phyloP scores from a whole-genome alignment of 2,888 invertebrate species.

The Lepidocyrtinus sp. region DNA sequence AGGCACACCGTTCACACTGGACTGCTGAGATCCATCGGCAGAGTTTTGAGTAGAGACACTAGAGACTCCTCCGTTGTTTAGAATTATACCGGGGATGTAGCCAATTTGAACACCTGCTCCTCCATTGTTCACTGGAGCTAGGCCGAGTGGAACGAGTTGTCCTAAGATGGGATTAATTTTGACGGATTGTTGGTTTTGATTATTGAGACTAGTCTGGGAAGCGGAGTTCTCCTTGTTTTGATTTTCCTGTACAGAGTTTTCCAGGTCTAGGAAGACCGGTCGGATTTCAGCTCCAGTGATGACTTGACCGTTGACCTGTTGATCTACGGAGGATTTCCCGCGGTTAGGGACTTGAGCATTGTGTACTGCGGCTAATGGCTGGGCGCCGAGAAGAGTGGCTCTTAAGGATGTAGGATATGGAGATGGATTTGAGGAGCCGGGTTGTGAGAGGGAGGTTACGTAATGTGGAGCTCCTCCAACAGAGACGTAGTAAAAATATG shows the following conservation, averaged over 20 bases:
- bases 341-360: slow-evolving; percentile 71
- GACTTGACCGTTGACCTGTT: slow-evolving; percentile 1
- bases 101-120: slow-evolving; percentile 29
- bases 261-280: slow-evolving; percentile 60
- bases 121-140: background rate
- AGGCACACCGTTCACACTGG: background rate
- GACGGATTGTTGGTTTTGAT: background rate
- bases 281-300: slow-evolving; percentile 17
- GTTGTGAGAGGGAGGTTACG: slow-evolving; percentile 43
- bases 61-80: slow-evolving; percentile 4
- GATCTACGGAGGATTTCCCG: background rate
- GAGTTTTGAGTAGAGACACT: background rate
- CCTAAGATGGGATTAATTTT: slow-evolving; percentile 1
- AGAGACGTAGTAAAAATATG: slow-evolving; percentile 65
- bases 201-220: too few species aligned
- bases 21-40: slow-evolving; percentile 31
- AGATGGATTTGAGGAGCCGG: slow-evolving; percentile 31
- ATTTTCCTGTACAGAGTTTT: slow-evolving; percentile 23
- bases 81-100: slow-evolving; percentile 35
- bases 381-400: slow-evolving; percentile 69
- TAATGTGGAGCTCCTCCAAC: slow-evolving; percentile 64
- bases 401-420: slow-evolving; percentile 60
- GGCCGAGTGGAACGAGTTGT: slow-evolving; percentile 28
- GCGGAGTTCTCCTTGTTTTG: too few species aligned
- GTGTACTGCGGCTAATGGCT: slow-evolving; percentile 72